Percentiles rank a stretch among this genome's conserved stretches.
phyloP scores from a whole-genome alignment of 2,113 vertebrate genomes.

The Actenoides lindsayi region DNA sequence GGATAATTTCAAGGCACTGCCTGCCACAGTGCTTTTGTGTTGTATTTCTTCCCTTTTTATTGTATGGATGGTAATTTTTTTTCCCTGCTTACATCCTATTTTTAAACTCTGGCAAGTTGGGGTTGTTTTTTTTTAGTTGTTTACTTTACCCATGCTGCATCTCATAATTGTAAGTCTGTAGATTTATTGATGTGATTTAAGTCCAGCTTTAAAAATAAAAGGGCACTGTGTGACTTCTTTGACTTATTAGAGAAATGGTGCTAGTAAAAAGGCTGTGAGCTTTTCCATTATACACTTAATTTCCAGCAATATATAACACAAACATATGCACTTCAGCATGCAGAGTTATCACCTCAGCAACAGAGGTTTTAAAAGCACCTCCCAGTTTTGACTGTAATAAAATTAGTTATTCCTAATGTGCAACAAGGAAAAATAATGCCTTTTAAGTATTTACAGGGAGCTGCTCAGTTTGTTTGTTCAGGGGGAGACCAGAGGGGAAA shows the following conservation, averaged over 20 bases:
- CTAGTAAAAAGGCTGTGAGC: neutral
- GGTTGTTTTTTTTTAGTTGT: neutral
- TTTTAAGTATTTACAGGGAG: neutral
- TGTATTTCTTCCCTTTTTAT: constrained; percentile 44
- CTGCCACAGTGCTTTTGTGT: constrained; percentile 14
- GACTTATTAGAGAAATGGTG: neutral
- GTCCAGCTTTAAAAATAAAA: neutral
- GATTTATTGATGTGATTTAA: neutral
- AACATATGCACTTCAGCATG: neutral
- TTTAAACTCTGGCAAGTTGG: constrained; percentile 57
- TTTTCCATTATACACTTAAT: neutral
- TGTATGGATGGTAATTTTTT: constrained; percentile 51
- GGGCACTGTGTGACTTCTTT: neutral
- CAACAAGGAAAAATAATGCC: neutral
- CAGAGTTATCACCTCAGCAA: neutral
- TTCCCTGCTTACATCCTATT: constrained; percentile 27
- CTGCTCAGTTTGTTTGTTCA: neutral
- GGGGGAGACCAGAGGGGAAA: neutral
- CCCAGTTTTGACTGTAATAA: neutral
- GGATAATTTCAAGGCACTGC: constrained; percentile 82
- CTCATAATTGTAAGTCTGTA: constrained; percentile 42
- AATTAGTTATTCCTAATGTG: neutral
- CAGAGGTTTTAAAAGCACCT: neutral
- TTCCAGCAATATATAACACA: neutral
- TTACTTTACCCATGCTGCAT: constrained; percentile 46